Percentiles rank a stretch among this genome's conserved stretches.
phyloP scores from a whole-genome alignment of 1,140 invertebrate species.

The Magallana angulata region DNA sequence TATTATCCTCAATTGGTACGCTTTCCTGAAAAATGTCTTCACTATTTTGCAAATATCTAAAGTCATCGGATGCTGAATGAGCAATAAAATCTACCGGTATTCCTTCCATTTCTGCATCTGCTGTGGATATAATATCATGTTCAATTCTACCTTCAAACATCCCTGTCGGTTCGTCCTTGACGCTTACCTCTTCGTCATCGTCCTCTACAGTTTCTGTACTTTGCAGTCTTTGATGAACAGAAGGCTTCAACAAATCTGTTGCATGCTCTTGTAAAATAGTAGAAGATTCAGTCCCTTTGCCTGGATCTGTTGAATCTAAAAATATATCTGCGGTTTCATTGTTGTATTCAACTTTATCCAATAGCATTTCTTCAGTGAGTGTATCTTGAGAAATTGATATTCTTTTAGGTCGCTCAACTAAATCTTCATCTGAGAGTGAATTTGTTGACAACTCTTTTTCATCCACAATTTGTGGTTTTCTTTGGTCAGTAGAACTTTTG shows the following conservation, averaged over 20 bases:
- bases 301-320: background rate
- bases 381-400: constrained; percentile 54
- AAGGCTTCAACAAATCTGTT: background rate
- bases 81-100: constrained; percentile 51
- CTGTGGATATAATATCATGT: constrained; percentile 21
- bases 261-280: background rate
- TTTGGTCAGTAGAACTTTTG: background rate
- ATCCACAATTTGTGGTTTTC: background rate
- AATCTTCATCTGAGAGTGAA: constrained; percentile 59
- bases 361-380: background rate
- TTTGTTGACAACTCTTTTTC: constrained; percentile 13
- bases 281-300: background rate
- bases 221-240: constrained; percentile 5
- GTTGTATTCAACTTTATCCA: background rate
- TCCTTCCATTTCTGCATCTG: constrained; percentile 54
- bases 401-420: constrained; percentile 56
- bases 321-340: background rate
- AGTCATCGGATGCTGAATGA: constrained; percentile 39
- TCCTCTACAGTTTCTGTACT: constrained; percentile 50
- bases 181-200: constrained; percentile 45
- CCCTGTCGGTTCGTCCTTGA: background rate
- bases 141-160: constrained; percentile 42
- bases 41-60: constrained; percentile 44
- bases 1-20: too few species aligned
- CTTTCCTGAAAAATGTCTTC: constrained; percentile 26